Evolutionary conservation across 2,888 invertebrate genomes (phyloP).

Genomic region (Prionchulus punctatus): DNA sequence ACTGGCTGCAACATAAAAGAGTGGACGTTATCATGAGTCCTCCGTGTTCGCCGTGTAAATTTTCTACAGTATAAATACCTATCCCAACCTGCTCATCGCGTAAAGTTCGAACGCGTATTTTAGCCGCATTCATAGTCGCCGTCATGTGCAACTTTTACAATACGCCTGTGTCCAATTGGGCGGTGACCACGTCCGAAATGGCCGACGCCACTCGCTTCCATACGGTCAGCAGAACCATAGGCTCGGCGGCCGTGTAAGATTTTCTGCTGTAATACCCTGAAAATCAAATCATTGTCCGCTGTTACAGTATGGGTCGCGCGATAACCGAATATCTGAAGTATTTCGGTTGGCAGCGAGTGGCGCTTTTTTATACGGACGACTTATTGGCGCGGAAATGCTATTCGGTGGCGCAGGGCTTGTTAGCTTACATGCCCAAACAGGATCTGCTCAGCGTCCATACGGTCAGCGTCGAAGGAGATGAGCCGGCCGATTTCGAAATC

Average conservation of each 20-base stretch:
- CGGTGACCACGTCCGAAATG: neutral
- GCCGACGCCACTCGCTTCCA: neutral
- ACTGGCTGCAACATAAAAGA: neutral
- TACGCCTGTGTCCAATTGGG: neutral
- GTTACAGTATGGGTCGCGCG: neutral
- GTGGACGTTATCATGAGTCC: neutral
- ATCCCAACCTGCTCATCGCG: too few species aligned
- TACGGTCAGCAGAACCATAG: neutral
- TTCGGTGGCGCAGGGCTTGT: neutral
- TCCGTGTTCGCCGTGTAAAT: neutral
- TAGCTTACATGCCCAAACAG: neutral
- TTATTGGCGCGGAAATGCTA: neutral
- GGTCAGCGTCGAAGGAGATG: neutral
- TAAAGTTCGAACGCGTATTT: neutral
- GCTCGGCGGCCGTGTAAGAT: neutral
- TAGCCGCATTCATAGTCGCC: constrained; percentile 4
- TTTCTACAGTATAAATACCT: too few species aligned
- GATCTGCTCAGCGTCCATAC: constrained; percentile 7
- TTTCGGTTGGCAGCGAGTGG: neutral
- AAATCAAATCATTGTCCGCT: neutral
- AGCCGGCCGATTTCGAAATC: constrained; percentile 3
- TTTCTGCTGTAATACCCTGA: neutral
- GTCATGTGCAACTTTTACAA: neutral
- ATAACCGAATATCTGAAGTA: neutral
- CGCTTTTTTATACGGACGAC: constrained; percentile 2